These are phyloP conservation scores for Archips xylosteana DNA, from an alignment of 2,888 invertebrate genomes.

Conservation along the genomic window DNA sequence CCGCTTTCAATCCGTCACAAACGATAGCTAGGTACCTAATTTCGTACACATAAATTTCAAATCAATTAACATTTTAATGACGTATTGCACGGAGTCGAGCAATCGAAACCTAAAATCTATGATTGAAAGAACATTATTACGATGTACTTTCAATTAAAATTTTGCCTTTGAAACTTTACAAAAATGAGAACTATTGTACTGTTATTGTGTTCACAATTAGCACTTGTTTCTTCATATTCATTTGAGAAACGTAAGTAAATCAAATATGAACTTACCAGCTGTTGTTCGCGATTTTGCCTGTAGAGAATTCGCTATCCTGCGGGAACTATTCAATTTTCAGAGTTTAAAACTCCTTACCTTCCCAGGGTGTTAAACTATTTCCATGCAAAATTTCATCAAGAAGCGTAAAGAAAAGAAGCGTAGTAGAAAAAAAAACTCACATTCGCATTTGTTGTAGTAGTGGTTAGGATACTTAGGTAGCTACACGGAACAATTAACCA, in stretches of 20 bases:
- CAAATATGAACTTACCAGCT: no score
- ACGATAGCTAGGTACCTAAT: neutral
- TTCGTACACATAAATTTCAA: neutral
- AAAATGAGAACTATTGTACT: conserved; percentile 6
- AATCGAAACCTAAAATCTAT: neutral
- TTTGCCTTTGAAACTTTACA: neutral
- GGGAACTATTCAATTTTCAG: no score
- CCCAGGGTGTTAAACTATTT: no score
- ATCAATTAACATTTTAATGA: conserved; percentile 8
- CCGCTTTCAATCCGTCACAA: neutral
- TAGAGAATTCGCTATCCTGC: no score
- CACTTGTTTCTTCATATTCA: conserved; percentile 42
- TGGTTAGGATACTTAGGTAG: no score
- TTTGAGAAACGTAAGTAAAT: conserved; percentile 58
- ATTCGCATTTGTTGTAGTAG: no score
- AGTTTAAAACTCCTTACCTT: no score
- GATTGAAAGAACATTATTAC: conserved; percentile 9
- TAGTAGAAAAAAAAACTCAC: no score
- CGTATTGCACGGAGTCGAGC: neutral
- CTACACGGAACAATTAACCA: no score
- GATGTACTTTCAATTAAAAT: neutral
- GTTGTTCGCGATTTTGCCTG: no score
- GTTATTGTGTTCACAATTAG: neutral
- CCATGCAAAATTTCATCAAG: no score
- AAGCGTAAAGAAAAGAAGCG: no score